Base-by-base conservation (phyloP, 2,888 invertebrate genomes). In the Microplitis manilae region DNA sequence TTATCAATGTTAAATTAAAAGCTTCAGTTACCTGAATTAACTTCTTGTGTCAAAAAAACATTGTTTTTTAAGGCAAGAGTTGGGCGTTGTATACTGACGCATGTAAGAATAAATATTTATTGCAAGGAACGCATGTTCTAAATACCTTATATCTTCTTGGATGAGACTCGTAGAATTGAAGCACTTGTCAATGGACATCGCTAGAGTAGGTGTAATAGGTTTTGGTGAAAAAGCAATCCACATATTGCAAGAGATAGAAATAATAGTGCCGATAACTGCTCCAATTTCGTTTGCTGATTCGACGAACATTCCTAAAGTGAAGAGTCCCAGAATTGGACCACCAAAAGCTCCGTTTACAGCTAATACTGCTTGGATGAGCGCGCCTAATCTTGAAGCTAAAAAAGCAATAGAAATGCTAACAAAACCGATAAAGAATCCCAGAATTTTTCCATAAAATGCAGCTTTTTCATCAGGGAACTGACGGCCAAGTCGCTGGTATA, bases 301-400 rank as follows among this genome's bases (percentile, higher is more conserved):
- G 85, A 95, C 94, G 82, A 96, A 94, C 93, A 97, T 96, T 79
- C 97, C 97, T 5, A 97, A 91, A 0, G 95, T 93, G 88, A 97
- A 97, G 0, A 97, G 92, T 0, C 97, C 97, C 6, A 97, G 91
- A 1, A 96, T 93, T 0, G 97, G 95, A 0, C 97, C 97, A 7
- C 96, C 95, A 60, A 96, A 94, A 89, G 96, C 94, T 1, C 97
- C 97, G 86, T 96, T 95, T 83, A 97, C 94, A 71, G 95, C 95
- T 0, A 96, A 90, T 0, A 96, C 95, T 2, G 95, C 94, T 88
- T 91, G 85, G 1, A 90, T 85, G 70, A 87, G 68, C 41, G 83
- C 82, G 4, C 87, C 88, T 69, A 89, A 76, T 17, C 79, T 83
- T 5, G 82, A 84, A 0, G 87, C 86, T 0, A 86, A 13, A 59